Conservation (phyloP, 2,797 vertebrate genomes). For the Xerus rutilus region DNA sequence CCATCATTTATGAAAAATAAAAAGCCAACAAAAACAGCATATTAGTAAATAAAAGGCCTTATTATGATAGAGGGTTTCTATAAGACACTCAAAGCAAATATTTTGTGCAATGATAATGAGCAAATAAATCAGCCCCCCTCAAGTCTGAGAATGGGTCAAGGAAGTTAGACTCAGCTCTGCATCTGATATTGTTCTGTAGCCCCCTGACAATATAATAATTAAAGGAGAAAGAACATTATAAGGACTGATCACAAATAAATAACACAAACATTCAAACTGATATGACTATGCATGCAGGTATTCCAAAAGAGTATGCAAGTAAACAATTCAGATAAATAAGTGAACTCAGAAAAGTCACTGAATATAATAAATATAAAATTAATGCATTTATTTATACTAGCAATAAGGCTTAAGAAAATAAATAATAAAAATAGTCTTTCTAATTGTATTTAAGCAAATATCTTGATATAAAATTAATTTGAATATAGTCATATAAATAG, state of each 20-base stretch:
- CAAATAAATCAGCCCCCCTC: background rate
- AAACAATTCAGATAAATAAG: background rate
- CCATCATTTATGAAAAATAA: background rate
- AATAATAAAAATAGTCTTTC: background rate
- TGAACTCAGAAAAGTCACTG: background rate
- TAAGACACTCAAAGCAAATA: background rate
- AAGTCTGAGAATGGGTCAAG: background rate
- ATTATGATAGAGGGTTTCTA: background rate
- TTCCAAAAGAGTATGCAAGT: background rate
- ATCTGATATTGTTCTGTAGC: background rate
- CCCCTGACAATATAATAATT: background rate
- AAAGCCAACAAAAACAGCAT: background rate
- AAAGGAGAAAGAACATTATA: background rate
- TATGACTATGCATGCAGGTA: background rate
- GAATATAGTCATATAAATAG: background rate
- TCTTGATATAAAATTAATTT: background rate
- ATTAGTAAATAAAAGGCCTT: background rate
- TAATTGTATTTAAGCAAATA: background rate
- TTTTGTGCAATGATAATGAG: background rate
- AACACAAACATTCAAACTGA: background rate
- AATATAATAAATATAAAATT: background rate
- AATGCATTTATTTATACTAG: background rate
- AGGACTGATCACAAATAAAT: background rate
- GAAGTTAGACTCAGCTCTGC: background rate
- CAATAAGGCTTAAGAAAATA: background rate